Base-by-base conservation (phyloP, 2,888 invertebrate species). In the Campoletis raptor region DNA sequence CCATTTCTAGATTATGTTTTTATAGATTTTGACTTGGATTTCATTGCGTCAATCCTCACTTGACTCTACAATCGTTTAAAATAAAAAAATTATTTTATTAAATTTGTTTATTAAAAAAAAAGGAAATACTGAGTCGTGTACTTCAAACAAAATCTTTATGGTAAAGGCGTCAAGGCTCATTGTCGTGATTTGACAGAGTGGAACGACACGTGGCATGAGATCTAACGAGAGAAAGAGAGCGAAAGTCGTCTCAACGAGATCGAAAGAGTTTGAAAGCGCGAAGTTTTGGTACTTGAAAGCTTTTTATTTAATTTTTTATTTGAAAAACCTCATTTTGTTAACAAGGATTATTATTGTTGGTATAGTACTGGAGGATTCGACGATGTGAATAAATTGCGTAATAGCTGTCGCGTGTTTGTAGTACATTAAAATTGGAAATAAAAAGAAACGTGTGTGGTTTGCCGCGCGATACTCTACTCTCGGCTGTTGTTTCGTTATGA, bases 331-430 rank as follows among this genome's bases (percentile, higher is more conserved):
- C 61, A 66, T 48, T 72, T 83, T 83, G 83, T 83, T 83, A 69
- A 85, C 69, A 80, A 80, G 80, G 78, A 82, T 76, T 78, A 74
- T 79, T 66, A 74, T 81, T 72, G 78, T 78, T 24, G 54, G 45
- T n/a, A n/a, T 76, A 12, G 83, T 64, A 21, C 80, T 80, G 80
- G 70, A 21, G 76, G 5, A 30, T 76, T 67, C 74, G 64, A 24
- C 86, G 76, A 74, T 30, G 85, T 79, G 85, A 79, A 79, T 69
- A 79, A 85, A 82, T 73, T 78, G 85, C 77, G 81, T 77, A 74
- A 48, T 66, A 69, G 73, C 61, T 69, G 78, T 78, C 76, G 42
- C 54, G 66, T 76, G 77, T 57, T 81, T 48, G 70, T 64, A 52
- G 30, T 37, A 64, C 24, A 76, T 80, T 72, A 57, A 86, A 72